Evolutionary conservation across 2,888 invertebrate species (phyloP).

Genomic region (Cloeon dipterum): DNA sequence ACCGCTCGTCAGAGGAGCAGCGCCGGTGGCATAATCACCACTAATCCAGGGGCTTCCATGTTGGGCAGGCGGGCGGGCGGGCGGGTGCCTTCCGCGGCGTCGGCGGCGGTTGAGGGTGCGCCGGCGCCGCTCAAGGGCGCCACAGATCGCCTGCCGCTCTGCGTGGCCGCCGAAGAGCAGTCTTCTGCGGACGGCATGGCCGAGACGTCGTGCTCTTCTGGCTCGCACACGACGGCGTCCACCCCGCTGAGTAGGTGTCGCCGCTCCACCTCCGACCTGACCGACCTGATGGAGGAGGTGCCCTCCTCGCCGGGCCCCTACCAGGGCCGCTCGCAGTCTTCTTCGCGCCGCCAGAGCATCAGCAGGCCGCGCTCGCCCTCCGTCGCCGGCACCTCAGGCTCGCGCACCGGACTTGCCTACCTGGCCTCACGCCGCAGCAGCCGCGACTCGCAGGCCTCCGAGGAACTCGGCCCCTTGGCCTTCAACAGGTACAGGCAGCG

Average conservation of each 20-base stretch:
- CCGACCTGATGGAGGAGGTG: slow-evolving; percentile 29
- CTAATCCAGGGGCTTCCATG: too few species aligned
- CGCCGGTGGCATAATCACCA: too few species aligned
- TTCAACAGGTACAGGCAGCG: slow-evolving; percentile 58
- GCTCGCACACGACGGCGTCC: slow-evolving; percentile 1
- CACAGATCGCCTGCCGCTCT: too few species aligned
- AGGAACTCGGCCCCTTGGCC: slow-evolving; percentile 58
- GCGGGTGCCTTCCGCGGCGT: too few species aligned
- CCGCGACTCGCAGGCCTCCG: slow-evolving; percentile 47
- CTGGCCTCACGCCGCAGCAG: slow-evolving; percentile 71
- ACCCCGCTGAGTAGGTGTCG: slow-evolving; percentile 4
- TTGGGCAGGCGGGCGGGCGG: too few species aligned
- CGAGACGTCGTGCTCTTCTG: neutral
- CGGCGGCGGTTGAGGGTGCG: too few species aligned
- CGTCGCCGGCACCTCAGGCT: neutral
- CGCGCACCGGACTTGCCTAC: slow-evolving; percentile 28
- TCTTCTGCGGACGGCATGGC: too few species aligned
- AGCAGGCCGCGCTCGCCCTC: neutral
- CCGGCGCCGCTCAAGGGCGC: too few species aligned
- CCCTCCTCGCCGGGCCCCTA: slow-evolving; percentile 34
- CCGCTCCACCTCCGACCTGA: slow-evolving; percentile 53
- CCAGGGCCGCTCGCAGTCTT: slow-evolving; percentile 35
- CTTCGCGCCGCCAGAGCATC: slow-evolving; percentile 6
- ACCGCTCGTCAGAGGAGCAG: too few species aligned
- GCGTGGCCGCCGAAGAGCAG: too few species aligned